phyloP scores from a whole-genome alignment of 2,888 invertebrate genomes.

The Metalampra italica region DNA sequence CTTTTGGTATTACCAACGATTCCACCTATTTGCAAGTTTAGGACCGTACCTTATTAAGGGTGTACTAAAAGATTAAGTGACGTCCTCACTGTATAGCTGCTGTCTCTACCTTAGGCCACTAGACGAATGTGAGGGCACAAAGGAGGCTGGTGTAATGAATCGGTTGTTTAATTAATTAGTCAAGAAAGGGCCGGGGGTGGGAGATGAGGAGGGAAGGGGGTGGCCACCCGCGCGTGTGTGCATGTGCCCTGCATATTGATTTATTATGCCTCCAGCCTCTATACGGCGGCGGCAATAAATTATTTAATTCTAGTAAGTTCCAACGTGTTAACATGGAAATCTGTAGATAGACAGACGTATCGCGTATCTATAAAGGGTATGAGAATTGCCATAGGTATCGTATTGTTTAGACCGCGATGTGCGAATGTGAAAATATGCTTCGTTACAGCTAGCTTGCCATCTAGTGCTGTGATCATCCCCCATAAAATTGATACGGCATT shows the following conservation, averaged over 20 bases:
- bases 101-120: conserved; percentile 49
- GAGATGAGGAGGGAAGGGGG: conserved; percentile 7
- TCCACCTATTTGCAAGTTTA: background rate
- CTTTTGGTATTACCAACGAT: background rate
- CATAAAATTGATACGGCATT: background rate
- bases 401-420: no score
- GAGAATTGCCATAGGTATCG: no score
- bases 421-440: no score
- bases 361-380: no score
- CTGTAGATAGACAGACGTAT: conserved; percentile 20
- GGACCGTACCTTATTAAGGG: background rate
- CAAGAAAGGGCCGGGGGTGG: conserved; percentile 67
- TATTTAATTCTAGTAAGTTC: conserved; percentile 74
- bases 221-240: conserved; percentile 50
- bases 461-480: background rate
- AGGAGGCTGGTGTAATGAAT: conserved; percentile 82
- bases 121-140: conserved; percentile 76
- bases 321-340: conserved; percentile 48
- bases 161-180: conserved; percentile 87
- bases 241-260: conserved; percentile 76
- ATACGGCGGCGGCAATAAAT: conserved; percentile 58
- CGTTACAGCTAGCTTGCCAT: no score
- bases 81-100: conserved; percentile 22
- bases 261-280: conserved; percentile 67
- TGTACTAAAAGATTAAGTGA: conserved; percentile 4